These are phyloP conservation scores for Parnassius mnemosyne DNA, from an alignment of 2,888 invertebrate species.

Conservation along the genomic window DNA sequence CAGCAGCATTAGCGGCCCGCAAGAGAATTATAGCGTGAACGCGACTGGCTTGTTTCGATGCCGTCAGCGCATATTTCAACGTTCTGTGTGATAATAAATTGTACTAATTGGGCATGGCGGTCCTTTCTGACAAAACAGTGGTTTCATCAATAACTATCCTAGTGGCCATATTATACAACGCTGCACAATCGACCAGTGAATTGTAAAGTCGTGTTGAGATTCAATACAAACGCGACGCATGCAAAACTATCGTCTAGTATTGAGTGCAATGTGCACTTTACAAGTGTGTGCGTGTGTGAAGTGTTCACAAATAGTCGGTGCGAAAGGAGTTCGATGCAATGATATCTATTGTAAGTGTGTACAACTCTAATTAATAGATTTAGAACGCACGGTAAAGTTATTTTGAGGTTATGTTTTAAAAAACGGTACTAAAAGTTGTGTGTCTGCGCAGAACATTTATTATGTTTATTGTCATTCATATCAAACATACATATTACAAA, in stretches of 20 bases:
- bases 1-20: conserved; percentile 61
- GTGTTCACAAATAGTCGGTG: conserved; percentile 75
- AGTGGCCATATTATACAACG: conserved; percentile 59
- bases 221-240: conserved; percentile 52
- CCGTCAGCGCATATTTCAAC: conserved; percentile 71
- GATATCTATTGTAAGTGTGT: conserved; percentile 68
- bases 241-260: conserved; percentile 57
- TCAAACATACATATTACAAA: too few relatives aligned
- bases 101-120: conserved; percentile 77
- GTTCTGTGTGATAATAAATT: conserved; percentile 73
- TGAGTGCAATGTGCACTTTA: conserved; percentile 68
- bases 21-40: conserved; percentile 74
- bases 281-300: conserved; percentile 61
- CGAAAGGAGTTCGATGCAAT: conserved; percentile 66
- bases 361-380: conserved; percentile 36
- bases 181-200: conserved; percentile 58
- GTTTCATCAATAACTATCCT: conserved; percentile 61
- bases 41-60: conserved; percentile 70
- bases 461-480: conserved; percentile 18
- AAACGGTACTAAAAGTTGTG: conserved; percentile 24
- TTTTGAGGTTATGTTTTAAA: conserved; percentile 73
- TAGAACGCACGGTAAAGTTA: conserved; percentile 39
- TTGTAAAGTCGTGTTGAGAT: conserved; percentile 50
- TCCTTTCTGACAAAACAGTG: conserved; percentile 67
- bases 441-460: conserved; percentile 19